Percentiles rank a stretch among this genome's conserved stretches.
phyloP scores from a whole-genome alignment of 2,113 vertebrate species.

The Ondatra zibethicus region DNA sequence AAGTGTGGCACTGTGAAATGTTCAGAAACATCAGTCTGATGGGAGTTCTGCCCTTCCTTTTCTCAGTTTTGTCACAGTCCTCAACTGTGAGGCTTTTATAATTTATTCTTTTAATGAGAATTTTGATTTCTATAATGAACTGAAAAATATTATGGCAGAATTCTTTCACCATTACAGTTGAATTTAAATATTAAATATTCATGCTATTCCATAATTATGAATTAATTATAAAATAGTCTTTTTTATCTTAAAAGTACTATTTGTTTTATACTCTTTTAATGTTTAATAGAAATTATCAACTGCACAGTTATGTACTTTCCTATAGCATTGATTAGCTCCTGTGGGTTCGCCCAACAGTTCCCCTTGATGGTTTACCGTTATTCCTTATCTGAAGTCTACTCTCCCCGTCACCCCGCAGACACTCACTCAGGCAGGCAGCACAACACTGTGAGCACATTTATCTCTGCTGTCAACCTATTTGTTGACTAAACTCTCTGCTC shows the following conservation, averaged over 20 bases:
- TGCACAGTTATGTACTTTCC: background rate
- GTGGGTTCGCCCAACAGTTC: background rate
- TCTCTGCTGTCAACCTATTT: background rate
- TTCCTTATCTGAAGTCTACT: background rate
- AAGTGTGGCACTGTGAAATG: background rate
- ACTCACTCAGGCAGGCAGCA: background rate
- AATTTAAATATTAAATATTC: slow-evolving; percentile 29
- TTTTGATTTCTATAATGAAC: background rate
- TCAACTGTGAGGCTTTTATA: too few species aligned
- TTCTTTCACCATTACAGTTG: background rate
- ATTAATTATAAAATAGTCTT: background rate
- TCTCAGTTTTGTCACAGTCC: background rate
- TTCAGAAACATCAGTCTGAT: background rate
- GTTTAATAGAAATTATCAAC: background rate
- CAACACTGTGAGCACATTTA: background rate
- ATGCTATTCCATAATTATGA: background rate
- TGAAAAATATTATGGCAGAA: background rate
- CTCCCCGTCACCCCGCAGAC: background rate
- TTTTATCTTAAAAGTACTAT: background rate
- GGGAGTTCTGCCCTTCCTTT: background rate
- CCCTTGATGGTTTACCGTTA: background rate
- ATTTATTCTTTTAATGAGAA: background rate
- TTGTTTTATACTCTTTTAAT: background rate
- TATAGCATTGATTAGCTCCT: background rate
- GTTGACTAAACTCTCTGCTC: background rate